Evolutionary conservation across 2,797 vertebrate genomes (phyloP).

Genomic region (Phoebastria nigripes): DNA sequence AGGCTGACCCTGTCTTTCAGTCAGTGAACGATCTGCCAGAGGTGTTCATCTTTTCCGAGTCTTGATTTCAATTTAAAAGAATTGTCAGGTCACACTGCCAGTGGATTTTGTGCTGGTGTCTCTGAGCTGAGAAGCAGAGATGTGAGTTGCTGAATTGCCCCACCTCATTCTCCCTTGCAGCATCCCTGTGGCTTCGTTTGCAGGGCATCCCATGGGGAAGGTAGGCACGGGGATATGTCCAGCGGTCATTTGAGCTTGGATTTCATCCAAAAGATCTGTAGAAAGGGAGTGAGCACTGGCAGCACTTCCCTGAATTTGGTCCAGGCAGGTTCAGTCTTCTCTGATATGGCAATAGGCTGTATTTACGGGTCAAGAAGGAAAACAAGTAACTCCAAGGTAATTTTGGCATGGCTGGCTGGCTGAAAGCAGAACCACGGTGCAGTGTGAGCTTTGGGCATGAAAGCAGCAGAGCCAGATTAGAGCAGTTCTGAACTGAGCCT

Average conservation of each 20-base stretch:
- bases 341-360: neutral
- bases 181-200: neutral
- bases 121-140: neutral
- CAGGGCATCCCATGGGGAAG: neutral
- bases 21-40: neutral
- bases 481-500: neutral
- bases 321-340: neutral
- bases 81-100: neutral
- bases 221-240: neutral
- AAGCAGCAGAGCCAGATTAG: neutral
- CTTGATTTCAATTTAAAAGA: neutral
- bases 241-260: neutral
- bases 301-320: neutral
- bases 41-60: neutral
- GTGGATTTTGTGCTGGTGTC: neutral
- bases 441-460: neutral
- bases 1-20: neutral
- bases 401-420: neutral
- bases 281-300: neutral
- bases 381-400: neutral
- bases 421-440: neutral
- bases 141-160: neutral
- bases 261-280: neutral
- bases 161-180: neutral
- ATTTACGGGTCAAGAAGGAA: neutral